These are phyloP conservation scores for Myotis davidii DNA, from an alignment of 2,113 vertebrate species.

Conservation along the genomic window DNA sequence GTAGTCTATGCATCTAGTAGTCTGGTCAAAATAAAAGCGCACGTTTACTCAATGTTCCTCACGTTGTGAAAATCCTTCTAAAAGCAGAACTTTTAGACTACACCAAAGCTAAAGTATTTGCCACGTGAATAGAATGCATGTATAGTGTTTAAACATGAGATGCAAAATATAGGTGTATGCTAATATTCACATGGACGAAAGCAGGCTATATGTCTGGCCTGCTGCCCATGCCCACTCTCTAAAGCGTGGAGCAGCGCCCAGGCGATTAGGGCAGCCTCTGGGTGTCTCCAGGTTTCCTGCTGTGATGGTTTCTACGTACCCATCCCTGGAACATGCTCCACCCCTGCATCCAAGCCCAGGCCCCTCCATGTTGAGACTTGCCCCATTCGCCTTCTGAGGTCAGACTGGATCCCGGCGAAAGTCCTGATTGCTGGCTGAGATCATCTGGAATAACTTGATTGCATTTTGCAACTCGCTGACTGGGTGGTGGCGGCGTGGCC, in stretches of 20 bases:
- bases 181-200: background rate
- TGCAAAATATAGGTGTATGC: background rate
- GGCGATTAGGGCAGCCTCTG: background rate
- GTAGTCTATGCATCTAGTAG: background rate
- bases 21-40: background rate
- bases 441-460: background rate
- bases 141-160: background rate
- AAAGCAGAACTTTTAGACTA: background rate
- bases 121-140: background rate
- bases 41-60: background rate
- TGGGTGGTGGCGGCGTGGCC: background rate
- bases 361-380: slow-evolving; percentile 21
- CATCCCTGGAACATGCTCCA: background rate
- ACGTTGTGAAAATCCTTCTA: background rate
- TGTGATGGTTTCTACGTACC: background rate
- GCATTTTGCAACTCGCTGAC: background rate
- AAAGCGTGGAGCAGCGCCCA: background rate
- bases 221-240: background rate
- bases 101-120: background rate
- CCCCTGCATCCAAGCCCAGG: background rate
- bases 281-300: background rate
- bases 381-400: background rate
- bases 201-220: background rate
- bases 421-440: slow-evolving; percentile 45
- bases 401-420: slow-evolving; percentile 39